Conservation (phyloP, 2,113 vertebrate species). For the Periophthalmodon schlosseri region DNA sequence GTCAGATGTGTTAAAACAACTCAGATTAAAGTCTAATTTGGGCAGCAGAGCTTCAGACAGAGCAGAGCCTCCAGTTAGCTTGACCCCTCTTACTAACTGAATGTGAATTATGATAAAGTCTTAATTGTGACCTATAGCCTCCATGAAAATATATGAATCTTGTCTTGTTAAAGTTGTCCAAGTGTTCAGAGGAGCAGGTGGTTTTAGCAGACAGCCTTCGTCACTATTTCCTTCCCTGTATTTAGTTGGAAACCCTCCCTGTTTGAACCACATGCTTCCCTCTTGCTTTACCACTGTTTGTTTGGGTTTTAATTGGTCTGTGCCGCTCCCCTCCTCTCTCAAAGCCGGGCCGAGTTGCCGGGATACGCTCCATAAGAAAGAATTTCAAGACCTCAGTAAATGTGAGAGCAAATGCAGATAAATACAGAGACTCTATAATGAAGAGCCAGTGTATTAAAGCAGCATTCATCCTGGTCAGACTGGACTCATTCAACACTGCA, state of each 20-base stretch:
- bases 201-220: conserved; percentile 26
- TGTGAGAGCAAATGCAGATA: conserved; percentile 53
- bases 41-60: no score
- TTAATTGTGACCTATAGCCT: no score
- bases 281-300: conserved; percentile 60
- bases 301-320: conserved; percentile 67
- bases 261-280: conserved; percentile 40
- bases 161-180: neutral
- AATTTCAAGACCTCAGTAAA: conserved; percentile 70
- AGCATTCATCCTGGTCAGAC: conserved; percentile 39
- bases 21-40: no score
- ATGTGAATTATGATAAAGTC: no score
- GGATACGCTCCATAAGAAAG: conserved; percentile 65
- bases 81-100: no score
- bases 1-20: no score
- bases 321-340: conserved; percentile 39
- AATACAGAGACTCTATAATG: conserved; percentile 53
- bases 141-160: neutral
- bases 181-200: conserved; percentile 27
- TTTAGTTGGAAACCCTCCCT: conserved; percentile 59
- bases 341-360: conserved; percentile 56
- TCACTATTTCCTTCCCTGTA: conserved; percentile 41
- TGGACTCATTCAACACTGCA: neutral
- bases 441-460: conserved; percentile 65
- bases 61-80: no score